Conservation (phyloP, 2,113 vertebrate species). For the Beaufortia kweichowensis region DNA sequence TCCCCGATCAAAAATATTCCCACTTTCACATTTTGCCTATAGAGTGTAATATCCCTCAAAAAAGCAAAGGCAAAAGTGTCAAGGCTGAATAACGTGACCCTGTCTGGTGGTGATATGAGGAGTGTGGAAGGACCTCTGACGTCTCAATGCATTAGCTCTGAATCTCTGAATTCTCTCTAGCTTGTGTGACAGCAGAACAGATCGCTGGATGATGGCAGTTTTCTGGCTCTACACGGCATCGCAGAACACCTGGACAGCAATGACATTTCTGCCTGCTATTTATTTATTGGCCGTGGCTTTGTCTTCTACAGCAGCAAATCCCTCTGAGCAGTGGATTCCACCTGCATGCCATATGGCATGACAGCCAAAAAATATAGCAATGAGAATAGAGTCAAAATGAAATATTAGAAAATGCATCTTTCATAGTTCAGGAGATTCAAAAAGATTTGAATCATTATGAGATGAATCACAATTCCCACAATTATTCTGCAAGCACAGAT, state of each 20-base stretch:
- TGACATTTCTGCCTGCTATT: slow-evolving; percentile 28
- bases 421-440: no score
- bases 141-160: slow-evolving; percentile 36
- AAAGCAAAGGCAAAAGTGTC: slow-evolving; percentile 5
- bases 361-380: background rate
- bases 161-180: slow-evolving; percentile 26
- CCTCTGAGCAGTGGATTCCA: background rate
- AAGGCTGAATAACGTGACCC: slow-evolving; percentile 12
- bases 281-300: slow-evolving; percentile 27
- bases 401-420: background rate
- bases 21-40: background rate
- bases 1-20: background rate
- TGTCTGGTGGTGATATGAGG: slow-evolving; percentile 13
- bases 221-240: slow-evolving; percentile 27
- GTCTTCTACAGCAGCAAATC: slow-evolving; percentile 5
- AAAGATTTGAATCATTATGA: no score
- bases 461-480: background rate
- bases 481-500: no score
- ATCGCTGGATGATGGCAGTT: slow-evolving; percentile 14
- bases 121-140: slow-evolving; percentile 31
- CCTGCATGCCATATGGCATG: background rate
- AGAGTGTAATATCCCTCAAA: background rate
- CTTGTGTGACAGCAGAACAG: slow-evolving; percentile 36
- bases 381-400: background rate
- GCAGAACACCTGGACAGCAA: slow-evolving; percentile 30